Evolutionary conservation across 1,140 invertebrate genomes (phyloP), one percentile per base, ranked within the genome.

Genomic region (Agraylea sexmaculata): DNA sequence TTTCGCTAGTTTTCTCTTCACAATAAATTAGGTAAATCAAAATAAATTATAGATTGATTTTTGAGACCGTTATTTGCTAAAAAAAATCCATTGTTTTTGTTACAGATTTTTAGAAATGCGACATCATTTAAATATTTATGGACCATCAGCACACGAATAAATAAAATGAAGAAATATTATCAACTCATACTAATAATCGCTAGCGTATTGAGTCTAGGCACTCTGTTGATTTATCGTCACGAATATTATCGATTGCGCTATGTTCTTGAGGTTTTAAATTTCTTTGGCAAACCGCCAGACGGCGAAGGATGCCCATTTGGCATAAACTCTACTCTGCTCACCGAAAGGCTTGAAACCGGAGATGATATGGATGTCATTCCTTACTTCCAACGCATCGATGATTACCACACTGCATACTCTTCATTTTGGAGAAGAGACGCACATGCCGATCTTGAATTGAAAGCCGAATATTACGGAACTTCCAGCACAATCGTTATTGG

Each of bases 141-240:
- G n/a, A n/a, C n/a, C n/a, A n/a, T n/a, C n/a, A n/a, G n/a, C n/a
- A n/a, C n/a, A n/a, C n/a, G n/a, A n/a, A n/a, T n/a, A n/a, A n/a
- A n/a, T n/a, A 46, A 41, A 43, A 85, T 84, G 80, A 74, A 70
- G 57, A 83, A 83, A 61, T 84, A 83, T 56, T 77, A 82, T 47
- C 80, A 82, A 58, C 66, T 82, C 36, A 58, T 75, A 31, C 60
- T 85, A 32, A 59, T 78, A 27, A 58, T 81, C 8, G 66, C 74
- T 25, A 78, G 78, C 12, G 51, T 72, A 38, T 49, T 80, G 7
- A 82, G 79, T 56, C 60, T 83, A 16, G 56, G 76, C n/a, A 71
- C 75, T 13, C 63, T 86, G 42, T 57, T 86, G 3, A 70, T 83
- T 46, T 86, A 86, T 53, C 69, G 80, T 29, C 79, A 84, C 52